Conservation (phyloP, 1,140 invertebrate species). For the Agrypnia vestita region DNA sequence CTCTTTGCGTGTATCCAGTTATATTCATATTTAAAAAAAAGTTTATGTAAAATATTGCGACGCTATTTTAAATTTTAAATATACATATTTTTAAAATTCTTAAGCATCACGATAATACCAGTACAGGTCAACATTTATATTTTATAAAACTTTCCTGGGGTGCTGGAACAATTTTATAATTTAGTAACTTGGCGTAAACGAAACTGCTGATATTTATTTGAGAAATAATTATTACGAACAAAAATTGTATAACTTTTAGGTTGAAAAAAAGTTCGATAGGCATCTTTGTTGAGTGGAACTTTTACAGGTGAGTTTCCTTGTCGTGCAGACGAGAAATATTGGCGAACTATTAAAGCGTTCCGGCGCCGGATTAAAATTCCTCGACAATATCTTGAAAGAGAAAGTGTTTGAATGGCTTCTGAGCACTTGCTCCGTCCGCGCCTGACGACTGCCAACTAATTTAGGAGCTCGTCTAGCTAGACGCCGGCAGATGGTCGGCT, state of each 20-base stretch:
- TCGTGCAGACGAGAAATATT: conserved; percentile 4
- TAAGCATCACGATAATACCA: no score
- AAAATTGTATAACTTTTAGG: conserved; percentile 15
- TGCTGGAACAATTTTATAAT: background rate
- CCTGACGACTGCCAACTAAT: background rate
- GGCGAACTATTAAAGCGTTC: conserved; percentile 20
- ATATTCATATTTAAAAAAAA: no score
- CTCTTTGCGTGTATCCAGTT: no score
- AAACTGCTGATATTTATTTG: background rate
- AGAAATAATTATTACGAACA: background rate
- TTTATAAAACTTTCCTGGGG: no score
- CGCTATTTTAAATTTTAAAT: no score
- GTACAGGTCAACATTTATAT: no score
- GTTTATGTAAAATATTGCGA: no score
- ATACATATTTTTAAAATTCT: no score
- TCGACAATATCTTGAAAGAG: conserved; percentile 32
- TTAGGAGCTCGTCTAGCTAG: conserved; percentile 2
- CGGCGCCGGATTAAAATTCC: conserved; percentile 19
- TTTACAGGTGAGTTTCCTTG: conserved; percentile 14
- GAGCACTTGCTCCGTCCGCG: conserved; percentile 10
- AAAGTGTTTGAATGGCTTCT: conserved; percentile 26
- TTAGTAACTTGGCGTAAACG: background rate
- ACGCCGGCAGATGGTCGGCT: conserved; percentile 31
- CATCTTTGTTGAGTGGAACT: conserved; percentile 12
- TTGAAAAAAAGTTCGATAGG: background rate